Evolutionary conservation across 2,888 invertebrate genomes (phyloP), one percentile per base, ranked within the genome.

Genomic region (Ormia ochracea): DNA sequence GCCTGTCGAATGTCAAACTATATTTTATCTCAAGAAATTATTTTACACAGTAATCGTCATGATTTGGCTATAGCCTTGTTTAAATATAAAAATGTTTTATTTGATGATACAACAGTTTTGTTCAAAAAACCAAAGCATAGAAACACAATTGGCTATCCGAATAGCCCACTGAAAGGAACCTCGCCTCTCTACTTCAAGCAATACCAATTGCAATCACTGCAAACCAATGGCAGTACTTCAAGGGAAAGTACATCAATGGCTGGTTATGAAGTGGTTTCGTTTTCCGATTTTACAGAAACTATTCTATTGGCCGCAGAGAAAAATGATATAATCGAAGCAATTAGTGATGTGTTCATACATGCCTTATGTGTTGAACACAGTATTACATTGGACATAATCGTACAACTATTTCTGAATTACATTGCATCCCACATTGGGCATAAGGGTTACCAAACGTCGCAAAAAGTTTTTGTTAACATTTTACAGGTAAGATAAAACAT

Each of bases 341-440:
- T 90, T 19, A 87, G 88, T 69, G 89, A 89, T 84, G 87, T 85
- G 4, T 86, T 89, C 28, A 87, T 89, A 45, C 87, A 88, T 82
- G 88, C 88, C 0, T 82, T 90, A 9, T 88, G 89, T 72, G 85
- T 89, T 31, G 87, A 87, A 82, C 88, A 87, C 52, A 86, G 86
- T 63, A 85, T 89, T 56, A 84, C 86, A 5, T 81, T 90, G 69
- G 89, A 90, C 26, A 85, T 86, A 17, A 83, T 89, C 77, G 85
- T 91, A 5, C 90, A 93, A 89, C 90, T 93, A 10, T 93, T 93
- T 84, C 86, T 93, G 72, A 93, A 93, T 78, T 93, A 93, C 85
- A 89, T 94, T 74, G 93, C 93, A 4, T 92, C 93, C n/a, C 91
- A 93, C 83, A 92, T 93, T 33, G 93, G 93, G 84, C 91, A 85